Evolutionary conservation across 2,797 vertebrate genomes (phyloP), one percentile per base, ranked within the genome.

Genomic region (Pipistrellus pygmaeus): DNA sequence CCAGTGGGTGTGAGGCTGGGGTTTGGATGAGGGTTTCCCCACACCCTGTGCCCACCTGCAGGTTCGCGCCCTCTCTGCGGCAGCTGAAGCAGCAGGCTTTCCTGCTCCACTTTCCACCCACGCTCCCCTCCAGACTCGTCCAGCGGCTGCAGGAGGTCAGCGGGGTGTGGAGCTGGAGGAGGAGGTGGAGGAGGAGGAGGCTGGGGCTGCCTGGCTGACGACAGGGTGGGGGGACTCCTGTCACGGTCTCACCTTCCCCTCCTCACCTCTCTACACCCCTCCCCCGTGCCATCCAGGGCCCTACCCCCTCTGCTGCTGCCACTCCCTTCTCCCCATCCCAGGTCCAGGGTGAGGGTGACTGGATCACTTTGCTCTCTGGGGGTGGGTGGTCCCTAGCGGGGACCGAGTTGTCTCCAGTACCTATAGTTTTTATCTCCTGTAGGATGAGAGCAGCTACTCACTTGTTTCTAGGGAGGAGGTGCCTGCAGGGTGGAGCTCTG

Each of bases 121-220:
- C 99, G 0, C 96, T 99, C 0, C 98, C 99, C 0, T 98, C 99
- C 18, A 98, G 99, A 46, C 99, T 99, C 0, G 90, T 98, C 20
- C 99, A 99, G 98, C 99, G 99, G 71, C 98, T 99, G 32, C 94
- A 98, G 35, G 99, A 99, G 99, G 99, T 99, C 41, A 4, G 88
- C 1, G 0, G 14, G 55, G 60, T 46, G 21, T 13, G 30, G 41
- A 46, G 44, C 3, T 14, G 80, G 0, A 41, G 38, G 38, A 6
- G 38, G 38, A 41, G 6, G 38, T 41, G 38, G 38, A 41, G 38
- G 38, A 41, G 38, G 6, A 41, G 6, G 6, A 41, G n/a, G 38
- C 55, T 41, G 5, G 11, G 11, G 73, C 3, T 5, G 3, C 14
- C 1, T 1, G 4, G 10, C 32, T 2, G 15, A 14, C 0, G 4